These are phyloP conservation scores for Zeus faber DNA, from an alignment of 2,113 vertebrate species.

Conservation along the genomic window DNA sequence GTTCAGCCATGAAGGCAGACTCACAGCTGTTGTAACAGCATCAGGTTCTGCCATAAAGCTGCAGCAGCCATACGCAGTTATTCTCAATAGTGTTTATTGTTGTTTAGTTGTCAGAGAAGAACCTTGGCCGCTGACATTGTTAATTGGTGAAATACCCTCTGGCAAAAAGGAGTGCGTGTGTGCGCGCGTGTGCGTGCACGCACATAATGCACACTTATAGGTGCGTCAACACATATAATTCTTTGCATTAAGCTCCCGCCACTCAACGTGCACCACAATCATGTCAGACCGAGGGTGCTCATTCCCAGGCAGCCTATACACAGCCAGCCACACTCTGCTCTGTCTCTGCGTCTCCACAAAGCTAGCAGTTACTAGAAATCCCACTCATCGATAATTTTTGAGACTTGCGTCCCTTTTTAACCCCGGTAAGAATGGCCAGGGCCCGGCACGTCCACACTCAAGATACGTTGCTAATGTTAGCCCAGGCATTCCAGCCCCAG, in stretches of 20 bases:
- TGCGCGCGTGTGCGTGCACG: background rate
- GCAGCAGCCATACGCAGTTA: too few relatives aligned
- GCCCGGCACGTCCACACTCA: conserved; percentile 32
- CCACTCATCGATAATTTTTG: conserved; percentile 44
- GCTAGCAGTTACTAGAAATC: conserved; percentile 11
- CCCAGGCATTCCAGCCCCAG: conserved; percentile 28
- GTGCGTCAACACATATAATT: conserved; percentile 6
- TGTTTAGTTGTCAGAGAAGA: too few relatives aligned
- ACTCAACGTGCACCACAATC: conserved; percentile 12
- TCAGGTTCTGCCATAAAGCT: background rate
- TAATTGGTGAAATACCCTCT: background rate
- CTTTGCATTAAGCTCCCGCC: conserved; percentile 5
- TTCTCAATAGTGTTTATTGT: too few relatives aligned
- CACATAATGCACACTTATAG: conserved; percentile 13
- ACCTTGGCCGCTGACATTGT: too few relatives aligned
- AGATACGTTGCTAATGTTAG: conserved; percentile 61
- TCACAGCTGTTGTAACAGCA: background rate
- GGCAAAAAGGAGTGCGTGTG: background rate
- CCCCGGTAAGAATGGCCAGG: conserved; percentile 5
- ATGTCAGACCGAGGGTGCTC: conserved; percentile 12
- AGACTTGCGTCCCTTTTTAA: conserved; percentile 35
- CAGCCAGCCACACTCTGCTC: background rate
- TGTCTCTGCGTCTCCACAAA: conserved; percentile 5
- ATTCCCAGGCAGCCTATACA: conserved; percentile 13
- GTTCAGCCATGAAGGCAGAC: background rate